A percentile compares a stretch with the other conserved stretches of the same genome.
These are phyloP conservation scores for Thereva nobilitata DNA, from an alignment of 2,888 invertebrate species.

Conservation along the genomic window DNA sequence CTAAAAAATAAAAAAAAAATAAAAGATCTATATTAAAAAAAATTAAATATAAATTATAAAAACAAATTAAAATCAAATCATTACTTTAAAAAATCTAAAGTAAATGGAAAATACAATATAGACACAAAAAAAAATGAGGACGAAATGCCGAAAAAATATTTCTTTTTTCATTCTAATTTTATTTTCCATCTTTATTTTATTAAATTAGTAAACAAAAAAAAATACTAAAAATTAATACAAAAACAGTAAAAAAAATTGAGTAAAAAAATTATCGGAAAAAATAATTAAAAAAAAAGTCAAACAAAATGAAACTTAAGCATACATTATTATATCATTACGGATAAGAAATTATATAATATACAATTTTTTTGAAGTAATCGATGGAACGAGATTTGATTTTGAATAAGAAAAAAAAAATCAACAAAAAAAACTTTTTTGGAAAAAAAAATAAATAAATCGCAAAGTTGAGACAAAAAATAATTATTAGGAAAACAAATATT, in stretches of 20 bases:
- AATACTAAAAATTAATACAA: slow-evolving; percentile 24
- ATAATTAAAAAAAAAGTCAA: neutral
- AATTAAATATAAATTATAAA: slow-evolving; percentile 42
- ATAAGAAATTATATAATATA: neutral
- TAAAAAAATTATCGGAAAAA: slow-evolving; percentile 22
- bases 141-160: slow-evolving; percentile 4
- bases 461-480: too few relatives aligned
- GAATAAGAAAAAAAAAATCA: neutral
- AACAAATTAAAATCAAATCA: slow-evolving; percentile 45
- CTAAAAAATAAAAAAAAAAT: slow-evolving; percentile 46
- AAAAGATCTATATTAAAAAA: slow-evolving; percentile 30
- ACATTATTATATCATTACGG: neutral
- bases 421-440: slow-evolving; percentile 13
- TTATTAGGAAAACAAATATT: too few relatives aligned
- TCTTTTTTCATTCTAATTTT: neutral
- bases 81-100: slow-evolving; percentile 42
- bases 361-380: slow-evolving; percentile 2
- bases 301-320: slow-evolving; percentile 1
- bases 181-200: slow-evolving; percentile 3
- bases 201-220: slow-evolving; percentile 1
- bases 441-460: neutral
- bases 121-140: slow-evolving; percentile 44
- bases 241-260: slow-evolving; percentile 23
- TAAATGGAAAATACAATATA: slow-evolving; percentile 44
- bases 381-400: neutral